These are phyloP conservation scores for Geopemphigus sp. DNA, from an alignment of 1,140 invertebrate species.

Conservation along the genomic window DNA sequence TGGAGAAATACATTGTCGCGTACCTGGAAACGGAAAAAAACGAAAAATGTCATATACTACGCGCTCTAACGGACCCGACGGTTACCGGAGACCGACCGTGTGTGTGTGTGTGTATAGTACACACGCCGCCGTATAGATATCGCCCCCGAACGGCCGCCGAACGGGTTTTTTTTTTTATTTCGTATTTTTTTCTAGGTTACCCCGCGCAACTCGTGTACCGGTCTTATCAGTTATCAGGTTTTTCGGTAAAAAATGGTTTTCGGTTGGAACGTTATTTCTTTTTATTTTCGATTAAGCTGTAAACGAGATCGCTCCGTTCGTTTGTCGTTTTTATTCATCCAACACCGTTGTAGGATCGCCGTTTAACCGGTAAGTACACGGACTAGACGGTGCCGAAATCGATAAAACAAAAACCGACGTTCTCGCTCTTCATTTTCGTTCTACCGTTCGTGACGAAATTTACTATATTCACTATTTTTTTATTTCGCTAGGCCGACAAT, in stretches of 20 bases:
- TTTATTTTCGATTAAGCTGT: neutral
- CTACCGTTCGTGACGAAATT: too few relatives aligned
- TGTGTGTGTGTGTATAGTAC: neutral
- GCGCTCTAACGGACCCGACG: constrained; percentile 6
- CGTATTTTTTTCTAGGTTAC: neutral
- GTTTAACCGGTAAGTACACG: neutral
- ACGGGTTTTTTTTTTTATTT: constrained; percentile 9
- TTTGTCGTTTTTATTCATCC: neutral
- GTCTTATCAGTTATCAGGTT: constrained; percentile 50
- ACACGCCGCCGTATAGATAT: neutral
- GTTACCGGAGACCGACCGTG: neutral
- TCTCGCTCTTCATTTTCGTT: too few relatives aligned
- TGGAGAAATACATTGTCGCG: constrained; percentile 12
- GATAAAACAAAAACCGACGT: too few relatives aligned
- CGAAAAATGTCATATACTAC: neutral
- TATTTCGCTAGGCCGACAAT: constrained; percentile 52
- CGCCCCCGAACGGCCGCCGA: neutral
- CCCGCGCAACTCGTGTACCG: constrained; percentile 2
- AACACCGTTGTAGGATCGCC: neutral
- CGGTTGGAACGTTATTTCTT: neutral
- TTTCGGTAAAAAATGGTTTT: neutral
- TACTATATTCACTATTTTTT: neutral
- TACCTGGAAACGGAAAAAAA: constrained; percentile 8
- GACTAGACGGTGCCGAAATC: neutral
- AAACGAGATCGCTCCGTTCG: too few relatives aligned